These are phyloP conservation scores for Lophotis ruficrista DNA, from an alignment of 2,113 vertebrate genomes.

Conservation along the genomic window DNA sequence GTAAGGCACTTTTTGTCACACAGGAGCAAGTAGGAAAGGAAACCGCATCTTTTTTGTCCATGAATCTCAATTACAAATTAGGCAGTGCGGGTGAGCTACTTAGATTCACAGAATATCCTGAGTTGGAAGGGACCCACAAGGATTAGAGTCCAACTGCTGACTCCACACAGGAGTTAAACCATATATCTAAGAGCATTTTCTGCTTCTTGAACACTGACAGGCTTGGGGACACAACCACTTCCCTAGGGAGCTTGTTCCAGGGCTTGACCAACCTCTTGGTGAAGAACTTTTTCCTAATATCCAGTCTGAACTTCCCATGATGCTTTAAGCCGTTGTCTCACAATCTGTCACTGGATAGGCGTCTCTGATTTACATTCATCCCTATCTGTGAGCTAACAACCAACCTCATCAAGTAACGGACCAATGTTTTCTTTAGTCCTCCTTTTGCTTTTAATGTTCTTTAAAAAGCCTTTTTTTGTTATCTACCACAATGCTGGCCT, in stretches of 20 bases:
- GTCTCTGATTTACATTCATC: neutral
- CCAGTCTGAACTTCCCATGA: neutral
- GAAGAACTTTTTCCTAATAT: neutral
- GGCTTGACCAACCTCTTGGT: neutral
- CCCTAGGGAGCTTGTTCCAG: neutral
- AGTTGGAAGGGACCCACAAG: neutral
- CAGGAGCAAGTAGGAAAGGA: neutral
- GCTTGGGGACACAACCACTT: neutral
- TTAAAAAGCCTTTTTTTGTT: neutral
- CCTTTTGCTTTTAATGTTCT: neutral
- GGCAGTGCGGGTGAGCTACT: neutral
- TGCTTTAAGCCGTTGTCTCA: neutral
- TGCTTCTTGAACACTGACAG: neutral
- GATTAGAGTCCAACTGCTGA: neutral
- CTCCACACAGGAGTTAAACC: neutral
- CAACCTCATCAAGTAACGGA: neutral
- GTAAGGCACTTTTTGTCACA: neutral
- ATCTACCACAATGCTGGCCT: neutral
- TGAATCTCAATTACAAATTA: neutral
- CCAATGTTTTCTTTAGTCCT: neutral
- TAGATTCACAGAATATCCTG: neutral
- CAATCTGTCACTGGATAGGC: neutral
- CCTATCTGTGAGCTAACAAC: neutral
- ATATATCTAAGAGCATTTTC: neutral
- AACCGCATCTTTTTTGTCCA: neutral